Evolutionary conservation across 2,797 vertebrate species (phyloP), one percentile per base, ranked within the genome.

Genomic region (Poeciliopsis turneri): DNA sequence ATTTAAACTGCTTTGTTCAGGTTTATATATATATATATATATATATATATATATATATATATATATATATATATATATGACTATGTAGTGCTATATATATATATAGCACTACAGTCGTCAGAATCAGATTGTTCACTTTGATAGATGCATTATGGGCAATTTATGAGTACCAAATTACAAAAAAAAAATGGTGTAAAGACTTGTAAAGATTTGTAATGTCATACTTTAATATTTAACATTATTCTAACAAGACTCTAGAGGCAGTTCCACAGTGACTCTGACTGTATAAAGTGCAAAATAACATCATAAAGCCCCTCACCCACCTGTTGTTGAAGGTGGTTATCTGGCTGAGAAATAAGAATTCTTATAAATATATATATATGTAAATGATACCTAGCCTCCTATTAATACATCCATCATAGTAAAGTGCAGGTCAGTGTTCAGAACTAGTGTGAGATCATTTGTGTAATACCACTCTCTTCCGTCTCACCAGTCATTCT

Each of bases 401-500:
- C 39, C 39, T 41, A 41, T 41, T 8, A 41, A 41, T 41, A 41
- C 39, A 41, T 41, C 39, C 39, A 41, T 41, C 7, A 2, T 41
- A 55, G 23, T 55, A 55, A n/a, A 55, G 53, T n/a, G 11, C 53
- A 55, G 25, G 53, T 55, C 3, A n/a, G 23, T 55, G 10, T 5
- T 55, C 10, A 13, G 57, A 30, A 5, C 57, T 57, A 57, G 25
- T 28, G 25, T 57, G 53, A 57, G 53, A 57, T 28, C 12, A 61
- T 61, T 61, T 61, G 57, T 61, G 57, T 28, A 16, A 61, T 61
- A 16, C 5, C 13, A 16, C 28, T 61, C 57, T 30, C 30, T 86
- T 91, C 88, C 82, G 51, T 45, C 81, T 79, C 72, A 71, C 61
- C 76, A 77, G 69, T 83, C 84, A 78, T 79, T 89, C 78, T 87